Evolutionary conservation across 2,888 invertebrate genomes (phyloP).

Genomic region (Rotaria macrura): DNA sequence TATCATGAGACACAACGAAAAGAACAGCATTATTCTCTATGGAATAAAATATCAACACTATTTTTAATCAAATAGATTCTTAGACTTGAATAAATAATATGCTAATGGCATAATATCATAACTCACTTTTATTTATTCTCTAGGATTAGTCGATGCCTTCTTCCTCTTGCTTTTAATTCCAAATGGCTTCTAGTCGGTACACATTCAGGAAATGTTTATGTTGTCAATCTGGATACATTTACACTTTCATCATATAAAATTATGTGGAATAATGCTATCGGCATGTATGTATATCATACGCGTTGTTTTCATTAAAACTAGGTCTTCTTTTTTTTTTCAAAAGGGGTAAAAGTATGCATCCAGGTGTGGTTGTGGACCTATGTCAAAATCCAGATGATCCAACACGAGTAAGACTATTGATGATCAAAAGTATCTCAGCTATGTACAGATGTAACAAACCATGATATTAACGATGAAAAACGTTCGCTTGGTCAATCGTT

Average conservation of each 20-base stretch:
- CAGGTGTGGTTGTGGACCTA: conserved; percentile 85
- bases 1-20: background rate
- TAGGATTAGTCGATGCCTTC: conserved; percentile 56
- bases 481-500: no score
- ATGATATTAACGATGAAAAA: no score
- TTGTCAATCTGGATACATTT: conserved; percentile 90
- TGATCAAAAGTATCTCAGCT: background rate
- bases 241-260: conserved; percentile 90
- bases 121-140: background rate
- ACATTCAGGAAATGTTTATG: conserved; percentile 91
- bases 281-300: conserved; percentile 62
- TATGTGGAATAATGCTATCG: conserved; percentile 99
- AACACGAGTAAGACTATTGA: conserved; percentile 59
- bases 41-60: background rate
- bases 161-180: conserved; percentile 81
- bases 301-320: background rate
- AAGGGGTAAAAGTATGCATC: conserved; percentile 86
- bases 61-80: background rate
- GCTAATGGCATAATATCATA: background rate
- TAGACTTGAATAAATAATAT: background rate
- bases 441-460: no score
- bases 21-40: background rate
- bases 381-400: conserved; percentile 91
- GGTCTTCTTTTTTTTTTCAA: conserved; percentile 33
- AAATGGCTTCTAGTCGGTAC: conserved; percentile 98